Evolutionary conservation across 92 coral and sea anemone genomes (phyloP).

Genomic region (Siderastrea siderea): DNA sequence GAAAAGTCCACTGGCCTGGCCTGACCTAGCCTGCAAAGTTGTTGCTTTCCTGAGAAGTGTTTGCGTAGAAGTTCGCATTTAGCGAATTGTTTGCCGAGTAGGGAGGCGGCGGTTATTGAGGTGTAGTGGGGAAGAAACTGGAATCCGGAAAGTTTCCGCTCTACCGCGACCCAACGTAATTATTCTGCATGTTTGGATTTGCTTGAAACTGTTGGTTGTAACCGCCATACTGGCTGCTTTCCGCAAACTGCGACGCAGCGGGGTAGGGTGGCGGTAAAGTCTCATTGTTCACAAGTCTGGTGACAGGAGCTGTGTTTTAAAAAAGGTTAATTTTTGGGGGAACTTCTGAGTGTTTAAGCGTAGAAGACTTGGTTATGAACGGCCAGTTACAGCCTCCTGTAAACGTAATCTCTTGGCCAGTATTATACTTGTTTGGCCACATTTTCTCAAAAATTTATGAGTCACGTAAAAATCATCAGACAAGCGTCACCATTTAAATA

Average conservation of each 20-base stretch:
- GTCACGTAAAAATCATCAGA: too few species aligned
- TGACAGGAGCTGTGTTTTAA: background rate
- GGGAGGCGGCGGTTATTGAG: conserved; percentile 48
- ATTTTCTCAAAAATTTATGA: too few species aligned
- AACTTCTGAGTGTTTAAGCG: too few species aligned
- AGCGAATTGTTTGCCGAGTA: conserved; percentile 37
- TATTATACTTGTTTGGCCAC: too few species aligned
- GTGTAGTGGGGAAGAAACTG: conserved; percentile 16
- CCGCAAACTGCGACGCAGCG: conserved; percentile 14
- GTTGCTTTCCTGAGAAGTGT: background rate
- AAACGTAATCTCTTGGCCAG: too few species aligned
- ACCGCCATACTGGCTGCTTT: conserved; percentile 21
- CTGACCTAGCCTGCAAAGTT: conserved; percentile 11
- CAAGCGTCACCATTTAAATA: too few species aligned
- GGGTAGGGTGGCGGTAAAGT: conserved; percentile 44
- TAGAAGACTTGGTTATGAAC: too few species aligned
- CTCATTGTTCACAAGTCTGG: conserved; percentile 11
- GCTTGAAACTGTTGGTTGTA: conserved; percentile 28
- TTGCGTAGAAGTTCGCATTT: conserved; percentile 29
- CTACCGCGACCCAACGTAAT: conserved; percentile 35
- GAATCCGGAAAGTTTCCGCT: conserved; percentile 32
- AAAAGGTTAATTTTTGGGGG: too few species aligned
- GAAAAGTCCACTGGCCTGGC: conserved; percentile 39
- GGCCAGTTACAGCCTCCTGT: too few species aligned
- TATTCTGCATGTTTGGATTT: conserved; percentile 19